phyloP scores from a whole-genome alignment of 2,888 invertebrate species.

The Elmis aenea region DNA sequence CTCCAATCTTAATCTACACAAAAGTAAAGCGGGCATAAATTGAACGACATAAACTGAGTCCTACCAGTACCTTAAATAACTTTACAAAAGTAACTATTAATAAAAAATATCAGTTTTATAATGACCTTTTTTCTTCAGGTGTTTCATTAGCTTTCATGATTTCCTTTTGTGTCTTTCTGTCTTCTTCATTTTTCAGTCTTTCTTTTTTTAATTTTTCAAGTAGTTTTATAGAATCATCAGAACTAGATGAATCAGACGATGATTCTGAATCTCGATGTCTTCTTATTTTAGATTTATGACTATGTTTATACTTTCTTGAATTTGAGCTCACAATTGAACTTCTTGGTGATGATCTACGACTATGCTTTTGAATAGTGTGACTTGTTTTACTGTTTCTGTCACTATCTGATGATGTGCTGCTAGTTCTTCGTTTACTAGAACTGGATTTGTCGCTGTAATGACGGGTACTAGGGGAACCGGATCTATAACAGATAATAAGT shows the following conservation, averaged over 20 bases:
- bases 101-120: too few species aligned
- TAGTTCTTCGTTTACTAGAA: too few species aligned
- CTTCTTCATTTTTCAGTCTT: conserved; percentile 59
- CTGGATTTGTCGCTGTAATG: too few species aligned
- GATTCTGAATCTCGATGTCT: conserved; percentile 7
- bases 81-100: too few species aligned
- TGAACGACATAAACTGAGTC: too few species aligned
- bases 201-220: conserved; percentile 70
- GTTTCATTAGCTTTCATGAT: conserved; percentile 84
- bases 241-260: conserved; percentile 31
- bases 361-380: too few species aligned
- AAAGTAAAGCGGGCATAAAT: too few species aligned
- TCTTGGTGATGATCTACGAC: background rate
- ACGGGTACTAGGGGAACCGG: too few species aligned
- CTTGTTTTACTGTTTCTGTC: too few species aligned
- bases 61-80: too few species aligned
- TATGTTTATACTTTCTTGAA: background rate
- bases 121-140: conserved; percentile 88
- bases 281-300: background rate
- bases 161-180: conserved; percentile 66
- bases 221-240: conserved; percentile 58
- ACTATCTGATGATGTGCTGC: too few species aligned
- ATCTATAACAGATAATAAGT: background rate
- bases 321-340: background rate
- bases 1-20: too few species aligned